Evolutionary conservation across 2,888 invertebrate genomes (phyloP), one percentile per base, ranked within the genome.

Genomic region (Ommatoiulus sabulosus): DNA sequence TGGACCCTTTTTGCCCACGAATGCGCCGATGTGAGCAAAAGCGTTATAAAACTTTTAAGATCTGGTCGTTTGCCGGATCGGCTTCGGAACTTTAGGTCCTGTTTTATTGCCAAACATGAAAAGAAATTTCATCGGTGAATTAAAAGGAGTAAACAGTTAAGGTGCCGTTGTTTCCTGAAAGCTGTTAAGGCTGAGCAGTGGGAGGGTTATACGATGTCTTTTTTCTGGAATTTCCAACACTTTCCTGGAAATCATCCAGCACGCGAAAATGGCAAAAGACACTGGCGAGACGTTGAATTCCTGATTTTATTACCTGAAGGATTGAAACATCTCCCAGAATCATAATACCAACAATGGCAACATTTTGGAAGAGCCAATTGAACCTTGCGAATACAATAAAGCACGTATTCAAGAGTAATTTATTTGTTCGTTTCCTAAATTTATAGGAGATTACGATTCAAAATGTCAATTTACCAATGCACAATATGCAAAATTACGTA

Each of bases 141-240:
- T 80, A 35, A 35, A 80, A 17, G 80, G 12, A 80, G 35, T 35
- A 35, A 35, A 80, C 10, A 35, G 80, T 24, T 10, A 80, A 24
- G 24, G 6, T 35, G 35, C 35, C 24, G 24, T 80, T 80, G 80
- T 35, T 80, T 80, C 80, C 80, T 80, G 80, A 80, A 80, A 80
- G 24, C 80, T 35, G 80, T 35, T 12, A 35, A 80, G 80, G 35
- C 24, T 1, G 15, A 80, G 35, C 12, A 35, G 80, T 35, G 7
- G 8, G 35, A 6, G 80, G 57, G n/a, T 2, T 52, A 52, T 5
- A n/a, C n/a, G n/a, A 52, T 52, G 52, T 17, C 12, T 52, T 52
- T 52, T 52, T 52, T 15, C 52, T 17, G n/a, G n/a, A n/a, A 3
- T 52, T 52, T 52, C 17, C 52, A 52, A 52, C 52, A 0, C 52